Base-by-base conservation (phyloP, 1,140 invertebrate genomes). In the Listronotus bonariensis region DNA sequence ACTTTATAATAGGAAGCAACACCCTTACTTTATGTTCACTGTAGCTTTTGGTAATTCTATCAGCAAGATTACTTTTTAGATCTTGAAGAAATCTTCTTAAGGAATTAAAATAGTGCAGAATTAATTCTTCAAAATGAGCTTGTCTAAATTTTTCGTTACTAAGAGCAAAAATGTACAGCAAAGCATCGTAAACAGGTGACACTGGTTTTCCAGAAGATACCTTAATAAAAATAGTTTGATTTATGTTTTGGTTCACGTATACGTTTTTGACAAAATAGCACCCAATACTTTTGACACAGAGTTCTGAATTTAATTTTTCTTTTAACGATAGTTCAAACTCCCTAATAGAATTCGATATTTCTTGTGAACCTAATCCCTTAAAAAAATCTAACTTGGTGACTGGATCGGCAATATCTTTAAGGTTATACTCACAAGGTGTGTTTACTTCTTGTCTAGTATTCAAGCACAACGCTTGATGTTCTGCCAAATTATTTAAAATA, bases 61-160 rank as follows among this genome's bases (percentile, higher is more conserved):
- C 9, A 17, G 18, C 26, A 6, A 32, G 4, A 14, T 12, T 38
- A 8, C 4, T 20, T 20, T 12, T 11, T 48, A 11, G 9, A 7
- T 56, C 9, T 10, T 58, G 9, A n/a, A 58, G 15, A 15, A 20
- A 20, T 9, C 5, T n/a, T 14, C 9, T 32, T 3, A 58, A 15
- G 14, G 36, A 20, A 6, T 64, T 18, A 42, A 36, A 56, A 20
- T 55, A 64, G 9, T n/a, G 15, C 5, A 26, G 9, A n/a, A 55
- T 36, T 4, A 64, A 43, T 12, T 45, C 26, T 11, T 46, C 32
- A 7, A 55, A 55, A 48, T 64, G 40, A 34, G 43, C 2, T 36
- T 55, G 61, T 15, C 61, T 26, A 31, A 64, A 52, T 34, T 55
- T 49, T 55, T 64, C 43, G 14, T 55, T 36, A 15, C 15, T 64